phyloP scores from a whole-genome alignment of 2,888 invertebrate species.

The Thera obeliscata region DNA sequence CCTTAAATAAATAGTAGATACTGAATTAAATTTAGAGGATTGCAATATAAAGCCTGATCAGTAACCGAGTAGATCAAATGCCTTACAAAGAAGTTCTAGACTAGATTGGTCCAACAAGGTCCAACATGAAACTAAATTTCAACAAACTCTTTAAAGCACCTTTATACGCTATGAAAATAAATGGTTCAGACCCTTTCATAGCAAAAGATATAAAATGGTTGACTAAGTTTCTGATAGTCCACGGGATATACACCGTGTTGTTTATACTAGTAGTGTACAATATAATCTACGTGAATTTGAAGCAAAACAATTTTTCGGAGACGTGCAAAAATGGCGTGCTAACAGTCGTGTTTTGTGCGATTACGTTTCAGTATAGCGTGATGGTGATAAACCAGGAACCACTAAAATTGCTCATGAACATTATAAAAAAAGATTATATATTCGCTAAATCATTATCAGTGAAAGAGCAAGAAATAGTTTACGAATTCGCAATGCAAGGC shows the following conservation, averaged over 20 bases:
- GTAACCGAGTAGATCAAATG: neutral
- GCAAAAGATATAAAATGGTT: constrained; percentile 43
- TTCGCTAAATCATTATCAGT: constrained; percentile 30
- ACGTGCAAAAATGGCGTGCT: constrained; percentile 42
- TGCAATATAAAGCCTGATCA: neutral
- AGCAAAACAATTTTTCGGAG: constrained; percentile 37
- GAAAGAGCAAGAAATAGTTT: constrained; percentile 46
- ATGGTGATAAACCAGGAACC: constrained; percentile 44
- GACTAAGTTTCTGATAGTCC: constrained; percentile 19
- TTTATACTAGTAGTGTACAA: constrained; percentile 35
- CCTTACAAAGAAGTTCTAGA: neutral
- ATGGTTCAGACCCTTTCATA: constrained; percentile 38
- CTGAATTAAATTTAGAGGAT: neutral
- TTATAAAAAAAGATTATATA: constrained; percentile 52
- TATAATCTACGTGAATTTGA: constrained; percentile 37
- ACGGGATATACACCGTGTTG: constrained; percentile 22
- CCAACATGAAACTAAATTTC: constrained; percentile 44
- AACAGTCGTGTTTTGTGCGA: constrained; percentile 23
- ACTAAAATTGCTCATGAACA: constrained; percentile 44
- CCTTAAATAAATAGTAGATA: neutral
- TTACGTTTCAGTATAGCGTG: constrained; percentile 35
- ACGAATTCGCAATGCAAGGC: constrained; percentile 46
- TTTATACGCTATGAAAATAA: constrained; percentile 32
- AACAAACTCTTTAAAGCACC: constrained; percentile 39
- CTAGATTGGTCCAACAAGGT: constrained; percentile 14